Conservation (phyloP, 2,113 vertebrate species). For the Elachura formosa region DNA sequence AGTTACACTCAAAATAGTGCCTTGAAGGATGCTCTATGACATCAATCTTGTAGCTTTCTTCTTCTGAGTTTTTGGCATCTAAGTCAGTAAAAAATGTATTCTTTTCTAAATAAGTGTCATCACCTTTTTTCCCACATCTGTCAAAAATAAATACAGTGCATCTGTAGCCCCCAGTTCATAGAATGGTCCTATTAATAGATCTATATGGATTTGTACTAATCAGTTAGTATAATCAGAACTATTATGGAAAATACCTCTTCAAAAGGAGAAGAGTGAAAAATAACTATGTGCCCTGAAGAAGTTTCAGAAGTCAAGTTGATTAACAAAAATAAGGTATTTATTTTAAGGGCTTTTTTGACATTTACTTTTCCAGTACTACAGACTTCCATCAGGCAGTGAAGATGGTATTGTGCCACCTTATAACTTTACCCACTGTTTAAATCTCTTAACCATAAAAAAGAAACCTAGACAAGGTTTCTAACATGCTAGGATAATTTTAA, state of each 20-base stretch:
- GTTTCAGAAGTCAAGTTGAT: conserved; percentile 1
- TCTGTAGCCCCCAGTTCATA: not conserved
- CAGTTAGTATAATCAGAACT: not conserved
- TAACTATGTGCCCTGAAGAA: conserved; percentile 27
- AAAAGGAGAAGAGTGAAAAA: conserved; percentile 24
- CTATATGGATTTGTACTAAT: not conserved
- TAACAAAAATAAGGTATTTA: not conserved
- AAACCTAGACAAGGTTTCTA: not conserved
- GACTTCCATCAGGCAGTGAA: not conserved
- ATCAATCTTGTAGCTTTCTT: conserved; percentile 52
- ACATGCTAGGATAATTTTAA: not conserved
- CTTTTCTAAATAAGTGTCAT: conserved; percentile 46
- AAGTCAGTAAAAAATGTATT: conserved; percentile 52
- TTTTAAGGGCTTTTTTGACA: not conserved
- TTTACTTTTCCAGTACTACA: not conserved
- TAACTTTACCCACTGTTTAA: conserved; percentile 8
- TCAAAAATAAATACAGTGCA: not conserved
- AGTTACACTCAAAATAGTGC: not conserved
- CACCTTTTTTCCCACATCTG: conserved; percentile 30
- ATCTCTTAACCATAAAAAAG: conserved; percentile 30
- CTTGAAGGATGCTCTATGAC: not conserved
- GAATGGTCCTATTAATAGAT: not conserved
- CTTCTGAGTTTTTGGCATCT: conserved; percentile 52
- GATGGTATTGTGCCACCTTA: not conserved
- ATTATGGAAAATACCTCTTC: conserved; percentile 1